Conservation (phyloP, 2,888 invertebrate genomes). For the Stenichneumon culpator region DNA sequence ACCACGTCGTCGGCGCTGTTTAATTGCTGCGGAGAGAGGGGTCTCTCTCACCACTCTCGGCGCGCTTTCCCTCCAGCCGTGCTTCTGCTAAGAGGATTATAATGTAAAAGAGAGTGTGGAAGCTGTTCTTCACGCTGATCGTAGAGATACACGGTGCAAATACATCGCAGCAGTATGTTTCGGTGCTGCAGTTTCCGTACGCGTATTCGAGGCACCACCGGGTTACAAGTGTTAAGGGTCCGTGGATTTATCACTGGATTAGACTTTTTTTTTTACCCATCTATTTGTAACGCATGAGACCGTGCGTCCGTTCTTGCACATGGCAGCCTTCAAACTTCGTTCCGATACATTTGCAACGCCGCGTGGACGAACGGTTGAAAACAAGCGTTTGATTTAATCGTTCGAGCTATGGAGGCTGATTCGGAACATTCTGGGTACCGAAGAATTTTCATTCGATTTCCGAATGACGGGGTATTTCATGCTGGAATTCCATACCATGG, state of each 20-base stretch:
- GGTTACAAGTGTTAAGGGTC: slow-evolving; percentile 43
- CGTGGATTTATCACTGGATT: slow-evolving; percentile 51
- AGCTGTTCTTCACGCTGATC: slow-evolving; percentile 57
- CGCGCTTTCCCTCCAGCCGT: slow-evolving; percentile 29
- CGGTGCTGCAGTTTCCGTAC: background rate
- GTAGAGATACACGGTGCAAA: slow-evolving; percentile 41
- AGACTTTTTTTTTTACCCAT: slow-evolving; percentile 4
- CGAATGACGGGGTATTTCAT: too few relatives aligned
- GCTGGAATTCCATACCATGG: too few relatives aligned
- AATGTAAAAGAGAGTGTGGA: slow-evolving; percentile 64
- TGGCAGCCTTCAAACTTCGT: background rate
- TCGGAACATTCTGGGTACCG: too few relatives aligned
- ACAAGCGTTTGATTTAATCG: background rate
- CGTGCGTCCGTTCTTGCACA: background rate
- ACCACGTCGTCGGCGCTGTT: slow-evolving; percentile 48
- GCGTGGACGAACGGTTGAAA: background rate
- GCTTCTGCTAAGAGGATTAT: slow-evolving; percentile 63
- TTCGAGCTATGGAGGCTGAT: too few relatives aligned
- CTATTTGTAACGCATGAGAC: slow-evolving; percentile 7
- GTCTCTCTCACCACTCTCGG: slow-evolving; percentile 22
- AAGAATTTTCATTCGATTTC: too few relatives aligned
- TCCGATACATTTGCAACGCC: background rate
- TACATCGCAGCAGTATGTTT: slow-evolving; percentile 1
- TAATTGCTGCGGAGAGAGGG: slow-evolving; percentile 54
- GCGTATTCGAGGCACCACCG: background rate